These are phyloP conservation scores for Ataeniobius toweri DNA, from an alignment of 2,797 vertebrate species.

Conservation along the genomic window DNA sequence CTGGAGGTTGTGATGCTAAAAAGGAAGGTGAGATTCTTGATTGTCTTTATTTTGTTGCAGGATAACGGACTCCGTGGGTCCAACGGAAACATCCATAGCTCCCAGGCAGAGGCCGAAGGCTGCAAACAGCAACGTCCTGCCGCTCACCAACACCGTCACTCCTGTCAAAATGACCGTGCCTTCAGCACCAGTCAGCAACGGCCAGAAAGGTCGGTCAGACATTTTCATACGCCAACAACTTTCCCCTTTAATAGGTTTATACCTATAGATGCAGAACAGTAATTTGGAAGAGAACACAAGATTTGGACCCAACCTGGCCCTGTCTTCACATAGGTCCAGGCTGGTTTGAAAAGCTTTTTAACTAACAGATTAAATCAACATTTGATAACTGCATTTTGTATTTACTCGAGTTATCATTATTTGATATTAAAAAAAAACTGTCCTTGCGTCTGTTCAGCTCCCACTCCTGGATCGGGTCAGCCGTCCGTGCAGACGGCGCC, in stretches of 20 bases:
- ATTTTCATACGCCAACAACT: not conserved
- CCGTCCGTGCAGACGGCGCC: constrained; percentile 75
- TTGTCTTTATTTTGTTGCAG: constrained; percentile 68
- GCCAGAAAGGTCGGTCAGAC: constrained; percentile 84
- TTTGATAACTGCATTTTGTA: too few species aligned
- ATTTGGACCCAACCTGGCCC: too few species aligned
- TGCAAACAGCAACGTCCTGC: constrained; percentile 83
- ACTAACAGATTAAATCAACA: too few species aligned
- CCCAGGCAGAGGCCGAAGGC: constrained; percentile 97
- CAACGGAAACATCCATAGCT: constrained; percentile 99
- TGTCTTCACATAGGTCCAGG: too few species aligned
- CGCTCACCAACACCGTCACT: constrained; percentile 87
- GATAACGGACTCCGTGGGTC: constrained; percentile 93
- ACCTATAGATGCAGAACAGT: not conserved
- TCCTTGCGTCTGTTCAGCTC: constrained; percentile 47
- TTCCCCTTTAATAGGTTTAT: not conserved
- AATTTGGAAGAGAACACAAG: too few species aligned
- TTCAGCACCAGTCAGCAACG: constrained; percentile 82
- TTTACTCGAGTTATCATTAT: too few species aligned
- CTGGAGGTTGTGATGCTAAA: not conserved
- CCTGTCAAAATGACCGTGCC: constrained; percentile 88
- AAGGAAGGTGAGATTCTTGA: too few species aligned
- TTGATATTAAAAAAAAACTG: too few species aligned
- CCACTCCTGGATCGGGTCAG: constrained; percentile 58
- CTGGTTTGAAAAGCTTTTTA: too few species aligned